Base-by-base conservation (phyloP, 2,113 vertebrate species). In the Neolamprologus kungweensis region DNA sequence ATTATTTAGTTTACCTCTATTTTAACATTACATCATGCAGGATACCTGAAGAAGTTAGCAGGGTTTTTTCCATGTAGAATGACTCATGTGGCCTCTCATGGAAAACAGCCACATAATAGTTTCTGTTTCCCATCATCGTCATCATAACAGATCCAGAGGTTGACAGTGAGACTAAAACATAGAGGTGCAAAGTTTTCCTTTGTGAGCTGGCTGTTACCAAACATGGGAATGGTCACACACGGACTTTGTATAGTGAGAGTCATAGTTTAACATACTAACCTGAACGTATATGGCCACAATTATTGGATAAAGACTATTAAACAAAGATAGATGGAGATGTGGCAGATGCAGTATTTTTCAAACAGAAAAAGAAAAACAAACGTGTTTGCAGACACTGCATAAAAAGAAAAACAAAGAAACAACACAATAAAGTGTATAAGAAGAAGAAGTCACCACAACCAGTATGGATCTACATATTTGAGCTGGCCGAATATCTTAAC, bases 301-400 rank as follows among this genome's bases (percentile, higher is more conserved):
- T 40, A 40, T 40, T 68, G 33, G 10, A 37, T 68, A 23, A 68
- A 68, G 63, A 68, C 11, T 40, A 68, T 40, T 40, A 40, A 68
- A 40, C 63, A 40, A 37, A 68, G 1, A 68, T 1, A 35, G 31
- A 35, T 14, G 1, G 35, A 68, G n/a, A 68, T 40, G 35, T 40
- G 19, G n/a, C 19, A 40, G 35, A 40, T 63, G 28, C 28, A 60
- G 28, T 17, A 2, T 60, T 63, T 12, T 37, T 65, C 19, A 37
- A 63, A 11, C 28, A 63, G 9, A 35, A 63, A 63, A 63, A 71
- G 7, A 42, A 71, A 68, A 40, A 14, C 0, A 40, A 40, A 40
- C 1, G 1, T 65, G 31, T 37, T 65, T 7, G 33, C 35, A 68
- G 0, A 60, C 16, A 60, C 57, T 0, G 16, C 35, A 40, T 6